Conservation (phyloP, 2,888 invertebrate species). For the Geophilus truncorum region DNA sequence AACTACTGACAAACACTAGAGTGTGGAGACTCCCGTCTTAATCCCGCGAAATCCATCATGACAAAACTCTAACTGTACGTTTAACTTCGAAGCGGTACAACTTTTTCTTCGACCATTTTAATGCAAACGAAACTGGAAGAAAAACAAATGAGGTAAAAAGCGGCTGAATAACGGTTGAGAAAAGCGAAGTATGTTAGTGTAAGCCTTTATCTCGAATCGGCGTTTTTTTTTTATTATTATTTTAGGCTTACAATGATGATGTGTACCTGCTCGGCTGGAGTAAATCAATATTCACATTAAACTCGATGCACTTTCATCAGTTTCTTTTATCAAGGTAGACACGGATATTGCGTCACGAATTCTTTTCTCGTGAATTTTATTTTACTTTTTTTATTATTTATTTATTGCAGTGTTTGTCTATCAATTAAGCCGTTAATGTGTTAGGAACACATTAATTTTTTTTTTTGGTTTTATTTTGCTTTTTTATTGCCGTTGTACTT, state of each 20-base stretch:
- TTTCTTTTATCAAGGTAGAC: background rate
- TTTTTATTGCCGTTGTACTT: too few species aligned
- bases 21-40: background rate
- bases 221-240: background rate
- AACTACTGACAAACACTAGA: background rate
- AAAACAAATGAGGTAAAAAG: background rate
- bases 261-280: background rate
- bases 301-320: background rate
- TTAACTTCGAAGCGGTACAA: background rate
- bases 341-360: background rate
- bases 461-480: too few species aligned
- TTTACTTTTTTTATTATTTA: background rate
- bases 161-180: background rate
- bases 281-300: background rate
- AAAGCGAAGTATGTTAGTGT: background rate
- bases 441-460: background rate
- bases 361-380: background rate
- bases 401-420: background rate
- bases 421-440: background rate
- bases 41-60: constrained; percentile 8
- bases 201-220: background rate
- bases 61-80: background rate
- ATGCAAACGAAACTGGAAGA: background rate
- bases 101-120: background rate
- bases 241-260: background rate